Conservation (phyloP, 2,888 invertebrate species). For the Nephrotoma appendiculata region DNA sequence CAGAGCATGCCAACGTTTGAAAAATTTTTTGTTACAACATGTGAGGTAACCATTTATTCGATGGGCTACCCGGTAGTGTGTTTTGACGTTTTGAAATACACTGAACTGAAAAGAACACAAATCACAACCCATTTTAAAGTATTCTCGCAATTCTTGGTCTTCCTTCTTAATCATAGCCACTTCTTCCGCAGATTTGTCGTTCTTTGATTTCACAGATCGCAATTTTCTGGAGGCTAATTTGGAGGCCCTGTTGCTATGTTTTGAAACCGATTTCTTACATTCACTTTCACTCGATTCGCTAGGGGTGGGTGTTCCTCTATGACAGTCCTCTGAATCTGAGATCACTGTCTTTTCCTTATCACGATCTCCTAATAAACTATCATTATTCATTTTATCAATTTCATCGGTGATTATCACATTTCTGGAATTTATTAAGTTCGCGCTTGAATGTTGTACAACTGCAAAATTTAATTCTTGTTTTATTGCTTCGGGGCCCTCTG, state of each 20-base stretch:
- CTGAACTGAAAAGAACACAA: conserved; percentile 11
- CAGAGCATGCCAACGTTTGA: conserved; percentile 12
- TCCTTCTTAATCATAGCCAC: not conserved
- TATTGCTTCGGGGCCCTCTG: not conserved
- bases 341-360: not conserved
- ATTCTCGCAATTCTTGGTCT: conserved; percentile 2
- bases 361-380: not conserved
- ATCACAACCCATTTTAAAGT: conserved; percentile 14
- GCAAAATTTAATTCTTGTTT: not conserved
- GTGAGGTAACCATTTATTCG: conserved; percentile 15
- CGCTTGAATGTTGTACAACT: not conserved
- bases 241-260: not conserved
- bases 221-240: no score
- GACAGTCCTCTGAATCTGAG: not conserved
- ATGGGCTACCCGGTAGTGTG: conserved; percentile 13
- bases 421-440: not conserved
- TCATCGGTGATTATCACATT: not conserved
- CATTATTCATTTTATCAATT: not conserved
- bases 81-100: conserved; percentile 11
- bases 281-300: not conserved
- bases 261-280: not conserved
- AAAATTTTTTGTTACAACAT: conserved; percentile 16
- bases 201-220: not conserved
- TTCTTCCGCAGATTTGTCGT: not conserved
- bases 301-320: not conserved